Percentiles rank a stretch among this genome's conserved stretches.
phyloP scores from a whole-genome alignment of 2,888 invertebrate genomes.

The Synergus umbraculus region DNA sequence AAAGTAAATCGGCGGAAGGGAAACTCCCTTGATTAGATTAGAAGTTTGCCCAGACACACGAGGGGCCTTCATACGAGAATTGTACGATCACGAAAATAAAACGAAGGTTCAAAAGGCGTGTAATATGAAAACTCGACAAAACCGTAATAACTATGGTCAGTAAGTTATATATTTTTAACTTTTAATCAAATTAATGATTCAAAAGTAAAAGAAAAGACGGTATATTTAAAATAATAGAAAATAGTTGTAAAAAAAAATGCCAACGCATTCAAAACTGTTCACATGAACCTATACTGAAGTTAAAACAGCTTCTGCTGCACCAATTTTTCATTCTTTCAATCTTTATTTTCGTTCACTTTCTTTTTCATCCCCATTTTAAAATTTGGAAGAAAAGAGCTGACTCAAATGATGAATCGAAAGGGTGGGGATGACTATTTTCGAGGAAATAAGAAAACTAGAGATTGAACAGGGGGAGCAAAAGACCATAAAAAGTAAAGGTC shows the following conservation, averaged over 20 bases:
- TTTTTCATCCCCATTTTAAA: not conserved
- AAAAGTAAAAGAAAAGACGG: too few relatives aligned
- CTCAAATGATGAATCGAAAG: not conserved
- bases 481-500: constrained; percentile 27
- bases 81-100: not conserved
- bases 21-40: constrained; percentile 5
- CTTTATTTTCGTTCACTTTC: not conserved
- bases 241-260: too few relatives aligned
- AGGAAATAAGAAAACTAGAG: not conserved
- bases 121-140: not conserved
- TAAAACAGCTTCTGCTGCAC: too few relatives aligned
- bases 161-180: too few relatives aligned
- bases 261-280: too few relatives aligned
- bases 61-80: not conserved
- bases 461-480: not conserved
- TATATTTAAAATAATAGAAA: too few relatives aligned
- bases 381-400: not conserved
- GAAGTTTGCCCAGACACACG: constrained; percentile 12
- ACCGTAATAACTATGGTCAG: too few relatives aligned
- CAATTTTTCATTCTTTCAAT: too few relatives aligned
- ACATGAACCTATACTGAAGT: too few relatives aligned
- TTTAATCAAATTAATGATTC: too few relatives aligned
- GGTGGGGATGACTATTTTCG: not conserved
- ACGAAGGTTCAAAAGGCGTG: not conserved
- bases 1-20: not conserved